Evolutionary conservation across 1,140 invertebrate species (phyloP).

Genomic region (Apis mellifera): DNA sequence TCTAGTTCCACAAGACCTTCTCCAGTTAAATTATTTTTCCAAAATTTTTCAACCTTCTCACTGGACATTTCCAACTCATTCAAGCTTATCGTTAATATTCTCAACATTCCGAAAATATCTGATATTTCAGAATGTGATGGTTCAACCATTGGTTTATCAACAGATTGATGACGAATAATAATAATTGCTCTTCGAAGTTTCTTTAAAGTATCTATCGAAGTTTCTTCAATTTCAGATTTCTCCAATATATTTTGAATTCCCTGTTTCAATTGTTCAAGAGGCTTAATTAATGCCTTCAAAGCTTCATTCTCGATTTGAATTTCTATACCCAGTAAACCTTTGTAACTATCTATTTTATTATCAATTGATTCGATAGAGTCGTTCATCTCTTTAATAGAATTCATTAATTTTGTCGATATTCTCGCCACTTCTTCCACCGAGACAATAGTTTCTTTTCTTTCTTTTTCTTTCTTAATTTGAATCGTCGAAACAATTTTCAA

Average conservation of each 20-base stretch:
- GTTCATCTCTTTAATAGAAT: constrained; percentile 42
- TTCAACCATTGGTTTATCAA: constrained; percentile 47
- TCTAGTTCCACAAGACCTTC: constrained; percentile 46
- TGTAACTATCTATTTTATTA: constrained; percentile 40
- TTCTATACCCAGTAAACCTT: constrained; percentile 17
- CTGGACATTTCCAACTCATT: constrained; percentile 33
- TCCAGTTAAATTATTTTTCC: constrained; percentile 23
- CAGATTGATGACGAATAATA: constrained; percentile 40
- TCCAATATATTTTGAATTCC: constrained; percentile 24
- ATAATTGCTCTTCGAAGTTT: constrained; percentile 28
- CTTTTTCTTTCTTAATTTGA: background rate
- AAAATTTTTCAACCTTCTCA: constrained; percentile 22
- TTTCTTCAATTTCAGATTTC: background rate
- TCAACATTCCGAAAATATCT: background rate
- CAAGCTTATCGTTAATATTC: constrained; percentile 17
- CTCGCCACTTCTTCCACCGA: constrained; percentile 10
- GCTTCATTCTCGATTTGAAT: constrained; percentile 46
- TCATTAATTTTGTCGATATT: constrained; percentile 44
- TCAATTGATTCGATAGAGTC: constrained; percentile 46
- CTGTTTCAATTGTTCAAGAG: constrained; percentile 44
- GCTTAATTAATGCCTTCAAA: constrained; percentile 24
- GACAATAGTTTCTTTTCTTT: background rate
- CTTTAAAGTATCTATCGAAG: background rate
- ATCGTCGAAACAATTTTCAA: constrained; percentile 16
- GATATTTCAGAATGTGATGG: background rate